Evolutionary conservation across 2,113 vertebrate species (phyloP).

Genomic region (Sula dactylatra): DNA sequence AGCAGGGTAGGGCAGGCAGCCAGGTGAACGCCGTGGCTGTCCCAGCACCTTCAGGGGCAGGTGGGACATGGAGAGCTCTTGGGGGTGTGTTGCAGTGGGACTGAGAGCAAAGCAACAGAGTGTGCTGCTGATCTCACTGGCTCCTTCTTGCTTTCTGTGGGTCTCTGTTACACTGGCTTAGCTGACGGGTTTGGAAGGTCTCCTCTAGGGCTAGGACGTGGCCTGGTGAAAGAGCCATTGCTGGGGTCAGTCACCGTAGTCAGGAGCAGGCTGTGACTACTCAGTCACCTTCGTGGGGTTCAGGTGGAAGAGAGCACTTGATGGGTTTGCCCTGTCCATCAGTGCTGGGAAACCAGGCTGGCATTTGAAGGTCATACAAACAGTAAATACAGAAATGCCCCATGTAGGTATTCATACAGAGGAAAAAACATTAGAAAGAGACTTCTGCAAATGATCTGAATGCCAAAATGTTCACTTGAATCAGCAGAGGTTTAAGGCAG

Average conservation of each 20-base stretch:
- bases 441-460: neutral
- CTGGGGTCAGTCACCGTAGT: rapidly evolving
- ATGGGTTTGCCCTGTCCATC: neutral
- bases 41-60: neutral
- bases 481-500: neutral
- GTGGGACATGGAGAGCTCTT: neutral
- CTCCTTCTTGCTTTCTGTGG: neutral
- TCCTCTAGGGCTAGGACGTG: neutral
- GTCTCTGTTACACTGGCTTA: neutral
- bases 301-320: neutral
- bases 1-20: neutral
- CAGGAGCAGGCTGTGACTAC: neutral
- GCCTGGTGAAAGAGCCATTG: neutral
- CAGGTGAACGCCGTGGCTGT: rapidly evolving
- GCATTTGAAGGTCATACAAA: neutral
- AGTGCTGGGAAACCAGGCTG: neutral
- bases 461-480: neutral
- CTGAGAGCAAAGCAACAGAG: rapidly evolving
- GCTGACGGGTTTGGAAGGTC: neutral
- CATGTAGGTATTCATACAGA: neutral
- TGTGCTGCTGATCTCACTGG: neutral
- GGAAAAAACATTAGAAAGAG: neutral
- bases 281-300: rapidly evolving
- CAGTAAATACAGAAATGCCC: neutral
- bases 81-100: rapidly evolving